A percentile compares a stretch with the other conserved stretches of the same genome.
phyloP scores from a whole-genome alignment of 2,113 vertebrate genomes.

The Clarias magur region DNA sequence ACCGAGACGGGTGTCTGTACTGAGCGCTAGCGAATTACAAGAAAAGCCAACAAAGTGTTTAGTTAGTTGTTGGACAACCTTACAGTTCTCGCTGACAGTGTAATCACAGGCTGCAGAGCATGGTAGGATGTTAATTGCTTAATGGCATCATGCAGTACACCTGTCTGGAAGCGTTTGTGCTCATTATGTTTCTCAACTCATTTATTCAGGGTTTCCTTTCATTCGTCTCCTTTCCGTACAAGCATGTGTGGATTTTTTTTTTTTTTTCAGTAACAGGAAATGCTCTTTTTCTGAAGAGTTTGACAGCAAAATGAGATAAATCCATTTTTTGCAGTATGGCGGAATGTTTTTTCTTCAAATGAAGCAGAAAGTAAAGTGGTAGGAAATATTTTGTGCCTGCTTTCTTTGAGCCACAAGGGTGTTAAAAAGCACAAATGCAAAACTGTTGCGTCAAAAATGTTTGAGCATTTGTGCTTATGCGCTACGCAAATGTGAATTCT shows the following conservation, averaged over 20 bases:
- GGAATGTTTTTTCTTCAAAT: no score
- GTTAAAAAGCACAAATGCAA: no score
- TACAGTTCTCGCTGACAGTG: conserved; percentile 15
- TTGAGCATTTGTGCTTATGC: no score
- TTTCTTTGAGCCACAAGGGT: no score
- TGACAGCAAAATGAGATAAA: no score
- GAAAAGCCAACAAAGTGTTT: not conserved
- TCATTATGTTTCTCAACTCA: not conserved
- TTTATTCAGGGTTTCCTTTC: not conserved
- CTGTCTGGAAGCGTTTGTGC: not conserved
- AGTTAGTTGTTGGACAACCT: not conserved
- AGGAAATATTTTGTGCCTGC: no score
- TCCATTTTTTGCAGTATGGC: no score
- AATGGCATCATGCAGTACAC: not conserved
- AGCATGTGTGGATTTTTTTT: not conserved
- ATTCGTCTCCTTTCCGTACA: not conserved
- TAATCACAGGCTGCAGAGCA: conserved; percentile 7
- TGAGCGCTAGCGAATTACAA: not conserved
- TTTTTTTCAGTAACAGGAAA: not conserved
- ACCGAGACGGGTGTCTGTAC: not conserved
- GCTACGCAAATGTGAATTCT: no score
- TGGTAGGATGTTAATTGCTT: conserved; percentile 7
- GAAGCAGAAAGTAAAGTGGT: no score
- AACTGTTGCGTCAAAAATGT: no score
- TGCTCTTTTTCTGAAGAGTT: no score